A percentile compares a stretch with the other conserved stretches of the same genome.
These are phyloP conservation scores for Chirona hameri DNA, from an alignment of 2,888 invertebrate genomes.

Conservation along the genomic window DNA sequence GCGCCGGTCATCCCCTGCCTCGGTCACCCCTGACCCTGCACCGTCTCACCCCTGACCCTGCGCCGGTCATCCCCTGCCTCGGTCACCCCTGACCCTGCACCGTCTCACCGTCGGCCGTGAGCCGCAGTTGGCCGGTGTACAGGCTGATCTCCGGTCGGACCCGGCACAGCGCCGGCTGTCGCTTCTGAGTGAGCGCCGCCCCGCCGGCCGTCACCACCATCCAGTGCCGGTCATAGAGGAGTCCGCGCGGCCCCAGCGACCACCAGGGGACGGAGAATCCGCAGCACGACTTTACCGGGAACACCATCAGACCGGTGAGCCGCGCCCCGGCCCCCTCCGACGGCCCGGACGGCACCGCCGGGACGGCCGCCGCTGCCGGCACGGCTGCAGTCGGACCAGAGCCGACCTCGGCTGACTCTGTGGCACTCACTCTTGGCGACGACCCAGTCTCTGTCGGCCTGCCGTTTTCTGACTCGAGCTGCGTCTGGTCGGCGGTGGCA, in stretches of 20 bases:
- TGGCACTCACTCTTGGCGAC: background rate
- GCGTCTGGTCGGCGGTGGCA: background rate
- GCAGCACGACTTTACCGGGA: slow-evolving; percentile 89
- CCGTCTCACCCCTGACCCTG: background rate
- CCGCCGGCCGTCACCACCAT: slow-evolving; percentile 82
- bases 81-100: background rate
- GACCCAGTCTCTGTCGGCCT: no score
- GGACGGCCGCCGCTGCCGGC: background rate
- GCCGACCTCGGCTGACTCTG: no score
- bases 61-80: background rate
- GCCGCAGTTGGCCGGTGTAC: slow-evolving; percentile 47
- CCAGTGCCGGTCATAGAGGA: slow-evolving; percentile 88
- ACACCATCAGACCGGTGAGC: slow-evolving; percentile 61
- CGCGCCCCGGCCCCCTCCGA: background rate
- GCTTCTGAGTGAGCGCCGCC: slow-evolving; percentile 82
- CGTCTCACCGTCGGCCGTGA: slow-evolving; percentile 41
- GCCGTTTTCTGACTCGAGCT: background rate
- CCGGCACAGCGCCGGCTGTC: slow-evolving; percentile 70
- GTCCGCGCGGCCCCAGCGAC: slow-evolving; percentile 69
- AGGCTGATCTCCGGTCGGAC: slow-evolving; percentile 68
- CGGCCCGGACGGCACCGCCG: background rate
- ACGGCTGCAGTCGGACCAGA: background rate
- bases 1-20: background rate
- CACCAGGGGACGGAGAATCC: slow-evolving; percentile 68
- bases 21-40: no score